phyloP scores from a whole-genome alignment of 2,888 invertebrate genomes.

The Polyploca ridens region DNA sequence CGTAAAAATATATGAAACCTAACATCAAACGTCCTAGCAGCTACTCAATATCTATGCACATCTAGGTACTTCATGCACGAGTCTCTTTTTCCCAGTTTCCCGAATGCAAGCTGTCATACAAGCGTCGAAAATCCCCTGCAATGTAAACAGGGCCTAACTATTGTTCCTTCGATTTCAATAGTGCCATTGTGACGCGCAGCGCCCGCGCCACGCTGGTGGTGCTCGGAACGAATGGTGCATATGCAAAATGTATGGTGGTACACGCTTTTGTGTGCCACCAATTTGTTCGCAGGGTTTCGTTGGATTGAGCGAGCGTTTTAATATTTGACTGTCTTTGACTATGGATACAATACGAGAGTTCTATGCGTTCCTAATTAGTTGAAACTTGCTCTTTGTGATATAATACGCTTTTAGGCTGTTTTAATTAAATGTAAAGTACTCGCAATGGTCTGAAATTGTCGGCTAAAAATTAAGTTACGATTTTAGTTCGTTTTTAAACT shows the following conservation, averaged over 20 bases:
- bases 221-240: slow-evolving; percentile 27
- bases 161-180: slow-evolving; percentile 68
- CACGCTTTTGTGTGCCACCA: slow-evolving; percentile 15
- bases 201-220: slow-evolving; percentile 24
- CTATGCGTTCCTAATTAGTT: too few relatives aligned
- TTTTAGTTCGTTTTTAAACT: too few relatives aligned
- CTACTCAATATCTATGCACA: neutral
- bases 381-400: too few relatives aligned
- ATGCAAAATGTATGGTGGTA: slow-evolving; percentile 10
- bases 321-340: neutral
- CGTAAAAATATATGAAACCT: neutral
- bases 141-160: slow-evolving; percentile 64
- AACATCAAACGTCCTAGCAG: neutral
- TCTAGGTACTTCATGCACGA: neutral
- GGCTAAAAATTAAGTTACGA: too few relatives aligned
- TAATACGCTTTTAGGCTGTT: too few relatives aligned
- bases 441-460: too few relatives aligned
- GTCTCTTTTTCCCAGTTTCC: slow-evolving; percentile 16
- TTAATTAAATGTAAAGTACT: too few relatives aligned
- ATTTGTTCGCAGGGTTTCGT: slow-evolving; percentile 17
- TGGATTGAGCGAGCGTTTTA: slow-evolving; percentile 10
- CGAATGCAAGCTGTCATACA: slow-evolving; percentile 55
- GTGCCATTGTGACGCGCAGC: slow-evolving; percentile 46
- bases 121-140: slow-evolving; percentile 29
- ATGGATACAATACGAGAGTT: neutral